A percentile compares a stretch with the other conserved stretches of the same genome.
phyloP scores from a whole-genome alignment of 2,113 vertebrate species.

The Clarias gariepinus region DNA sequence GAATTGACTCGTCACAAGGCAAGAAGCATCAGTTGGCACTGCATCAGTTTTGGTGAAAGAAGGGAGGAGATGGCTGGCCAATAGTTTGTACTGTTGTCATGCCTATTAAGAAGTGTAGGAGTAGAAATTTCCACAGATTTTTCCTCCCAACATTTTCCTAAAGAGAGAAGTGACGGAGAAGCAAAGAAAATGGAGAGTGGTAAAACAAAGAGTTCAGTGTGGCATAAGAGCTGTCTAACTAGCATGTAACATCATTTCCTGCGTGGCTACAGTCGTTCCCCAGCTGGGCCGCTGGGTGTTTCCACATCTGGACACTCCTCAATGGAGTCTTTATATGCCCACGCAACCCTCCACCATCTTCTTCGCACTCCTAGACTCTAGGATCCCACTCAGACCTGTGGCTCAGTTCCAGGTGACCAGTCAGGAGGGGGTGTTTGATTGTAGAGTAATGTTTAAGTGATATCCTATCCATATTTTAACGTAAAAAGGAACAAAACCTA shows the following conservation, averaged over 20 bases:
- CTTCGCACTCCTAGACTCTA: slow-evolving; percentile 15
- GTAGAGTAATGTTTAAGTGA: background rate
- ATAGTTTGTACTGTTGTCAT: slow-evolving; percentile 53
- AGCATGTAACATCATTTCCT: slow-evolving; percentile 75
- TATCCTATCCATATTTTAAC: background rate
- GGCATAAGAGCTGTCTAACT: slow-evolving; percentile 62
- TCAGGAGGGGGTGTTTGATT: slow-evolving; percentile 16
- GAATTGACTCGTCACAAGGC: background rate
- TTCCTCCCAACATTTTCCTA: slow-evolving; percentile 59
- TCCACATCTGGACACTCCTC: slow-evolving; percentile 68
- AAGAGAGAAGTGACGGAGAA: slow-evolving; percentile 3
- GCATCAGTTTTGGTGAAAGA: background rate
- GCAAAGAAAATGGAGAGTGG: slow-evolving; percentile 34
- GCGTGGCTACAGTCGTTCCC: slow-evolving; percentile 67
- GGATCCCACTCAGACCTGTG: slow-evolving; percentile 32
- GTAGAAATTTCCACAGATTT: slow-evolving; percentile 56
- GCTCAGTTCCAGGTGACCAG: slow-evolving; percentile 24
- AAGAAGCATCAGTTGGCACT: background rate
- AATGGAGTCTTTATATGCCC: slow-evolving; percentile 70
- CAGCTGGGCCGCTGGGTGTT: slow-evolving; percentile 61
- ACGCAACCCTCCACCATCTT: slow-evolving; percentile 24
- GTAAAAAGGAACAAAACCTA: background rate
- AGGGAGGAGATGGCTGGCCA: slow-evolving; percentile 52
- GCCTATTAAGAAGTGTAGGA: slow-evolving; percentile 55
- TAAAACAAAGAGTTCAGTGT: slow-evolving; percentile 73